Evolutionary conservation across 2,113 vertebrate species (phyloP), one percentile per base, ranked within the genome.

Genomic region (Xyliphius kryptos): DNA sequence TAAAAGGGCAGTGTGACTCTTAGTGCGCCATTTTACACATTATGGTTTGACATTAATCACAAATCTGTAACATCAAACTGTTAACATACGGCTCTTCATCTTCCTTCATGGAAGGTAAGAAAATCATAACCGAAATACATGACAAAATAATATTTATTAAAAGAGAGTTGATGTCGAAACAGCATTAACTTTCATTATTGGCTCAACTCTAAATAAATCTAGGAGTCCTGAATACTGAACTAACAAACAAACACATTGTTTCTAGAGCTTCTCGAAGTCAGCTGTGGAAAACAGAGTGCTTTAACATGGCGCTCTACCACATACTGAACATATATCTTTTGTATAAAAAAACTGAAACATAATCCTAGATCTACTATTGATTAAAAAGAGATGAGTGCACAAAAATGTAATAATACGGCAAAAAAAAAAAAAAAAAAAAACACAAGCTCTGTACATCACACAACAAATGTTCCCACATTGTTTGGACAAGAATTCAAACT

Each of bases 321-420:
- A 65, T 61, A 66, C 63, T 60, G 16, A 70, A 74, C 17, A 51
- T 57, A 17, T 50, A 9, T 32, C n/a, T n/a, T 32, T 40, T 54
- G 54, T 63, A 53, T 48, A 56, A 52, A 57, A 61, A 70, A 64
- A 66, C n/a, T n/a, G n/a, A 62, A 65, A 65, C 68, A 71, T 53
- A 38, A 67, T 64, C 19, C 72, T 65, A 74, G 56, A 68, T 76
- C 70, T 75, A 81, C 63, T 83, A 82, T 85, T 83, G 80, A 80
- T 85, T 76, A n/a, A 72, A 78, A 78, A 78, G 75, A 83, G 77
- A 72, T n/a, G 74, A 82, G 76, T 76, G 78, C 66, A 74, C 69
- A 76, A 79, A 81, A 80, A 75, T 77, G 68, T 50, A 46, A 26
- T n/a, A n/a, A n/a, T n/a, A n/a, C n/a, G n/a, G n/a, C n/a, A n/a